phyloP scores from a whole-genome alignment of 2,888 invertebrate species.

The Morpho helenor region DNA sequence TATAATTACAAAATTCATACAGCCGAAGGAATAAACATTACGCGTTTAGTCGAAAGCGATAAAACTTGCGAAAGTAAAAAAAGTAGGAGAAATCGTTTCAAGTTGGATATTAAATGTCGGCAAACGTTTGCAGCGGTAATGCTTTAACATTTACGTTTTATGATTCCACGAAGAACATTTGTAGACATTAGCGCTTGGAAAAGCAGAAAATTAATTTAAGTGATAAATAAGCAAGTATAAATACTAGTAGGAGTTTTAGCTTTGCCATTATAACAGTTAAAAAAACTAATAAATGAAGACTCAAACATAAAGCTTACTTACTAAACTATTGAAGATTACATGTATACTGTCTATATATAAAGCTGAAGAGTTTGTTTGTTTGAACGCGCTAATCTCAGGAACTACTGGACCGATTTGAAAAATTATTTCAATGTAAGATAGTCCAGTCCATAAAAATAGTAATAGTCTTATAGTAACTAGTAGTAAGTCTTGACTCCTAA shows the following conservation, averaged over 20 bases:
- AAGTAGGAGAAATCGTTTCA: constrained; percentile 15
- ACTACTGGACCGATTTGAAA: no score
- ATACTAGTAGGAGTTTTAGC: background rate
- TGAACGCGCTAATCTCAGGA: no score
- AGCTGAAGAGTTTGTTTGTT: no score
- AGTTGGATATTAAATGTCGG: constrained; percentile 16
- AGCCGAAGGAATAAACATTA: constrained; percentile 3
- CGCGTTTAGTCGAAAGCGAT: background rate
- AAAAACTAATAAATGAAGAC: no score
- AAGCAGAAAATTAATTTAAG: constrained; percentile 13
- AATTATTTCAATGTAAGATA: no score
- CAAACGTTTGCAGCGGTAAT: constrained; percentile 14
- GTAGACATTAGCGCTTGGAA: constrained; percentile 12
- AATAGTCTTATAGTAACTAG: no score
- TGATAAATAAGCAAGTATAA: constrained; percentile 4
- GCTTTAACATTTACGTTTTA: constrained; percentile 16
- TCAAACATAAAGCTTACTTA: no score
- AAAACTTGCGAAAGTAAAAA: constrained; percentile 14
- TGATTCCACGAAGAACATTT: constrained; percentile 19
- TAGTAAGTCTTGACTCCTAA: no score
- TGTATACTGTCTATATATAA: no score
- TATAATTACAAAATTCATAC: no score
- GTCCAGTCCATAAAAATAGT: no score
- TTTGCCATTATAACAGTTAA: background rate
- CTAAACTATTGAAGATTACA: no score